Percentiles rank a stretch among this genome's conserved stretches.
Evolutionary conservation across 2,797 vertebrate species (phyloP).

Genomic region (Sebastes wilsoni): DNA sequence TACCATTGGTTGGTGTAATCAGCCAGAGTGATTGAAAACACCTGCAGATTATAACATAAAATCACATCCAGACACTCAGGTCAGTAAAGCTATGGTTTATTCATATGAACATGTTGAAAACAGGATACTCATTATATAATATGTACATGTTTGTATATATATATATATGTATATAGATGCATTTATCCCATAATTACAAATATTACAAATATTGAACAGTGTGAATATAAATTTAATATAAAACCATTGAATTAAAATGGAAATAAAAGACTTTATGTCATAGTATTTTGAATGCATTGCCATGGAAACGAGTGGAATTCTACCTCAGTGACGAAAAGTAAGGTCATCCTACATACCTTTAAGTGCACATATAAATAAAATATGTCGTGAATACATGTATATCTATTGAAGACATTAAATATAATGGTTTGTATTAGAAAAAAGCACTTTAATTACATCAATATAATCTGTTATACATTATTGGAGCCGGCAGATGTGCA

Average conservation of each 20-base stretch:
- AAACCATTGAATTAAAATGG: constrained; percentile 43
- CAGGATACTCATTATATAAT: constrained; percentile 43
- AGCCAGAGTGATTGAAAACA: neutral
- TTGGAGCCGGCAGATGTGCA: neutral
- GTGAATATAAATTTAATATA: constrained; percentile 48
- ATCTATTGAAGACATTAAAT: constrained; percentile 37
- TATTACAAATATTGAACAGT: constrained; percentile 59
- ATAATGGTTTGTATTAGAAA: constrained; percentile 23
- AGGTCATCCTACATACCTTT: neutral
- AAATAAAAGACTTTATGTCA: neutral
- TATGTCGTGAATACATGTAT: constrained; percentile 1
- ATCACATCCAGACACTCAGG: neutral
- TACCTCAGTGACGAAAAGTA: neutral
- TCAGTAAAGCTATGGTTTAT: constrained; percentile 62
- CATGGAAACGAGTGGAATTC: constrained; percentile 5
- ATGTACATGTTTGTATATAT: constrained; percentile 54
- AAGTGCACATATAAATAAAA: constrained; percentile 53
- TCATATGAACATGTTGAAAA: constrained; percentile 55
- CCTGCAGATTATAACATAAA: neutral
- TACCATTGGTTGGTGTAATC: neutral
- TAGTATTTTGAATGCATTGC: neutral
- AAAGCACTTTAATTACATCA: constrained; percentile 38
- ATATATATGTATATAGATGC: constrained; percentile 23
- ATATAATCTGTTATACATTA: constrained; percentile 35
- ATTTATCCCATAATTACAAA: constrained; percentile 64